Evolutionary conservation across 2,113 vertebrate genomes (phyloP), one percentile per base, ranked within the genome.

Genomic region (Orientallactaga bullata): DNA sequence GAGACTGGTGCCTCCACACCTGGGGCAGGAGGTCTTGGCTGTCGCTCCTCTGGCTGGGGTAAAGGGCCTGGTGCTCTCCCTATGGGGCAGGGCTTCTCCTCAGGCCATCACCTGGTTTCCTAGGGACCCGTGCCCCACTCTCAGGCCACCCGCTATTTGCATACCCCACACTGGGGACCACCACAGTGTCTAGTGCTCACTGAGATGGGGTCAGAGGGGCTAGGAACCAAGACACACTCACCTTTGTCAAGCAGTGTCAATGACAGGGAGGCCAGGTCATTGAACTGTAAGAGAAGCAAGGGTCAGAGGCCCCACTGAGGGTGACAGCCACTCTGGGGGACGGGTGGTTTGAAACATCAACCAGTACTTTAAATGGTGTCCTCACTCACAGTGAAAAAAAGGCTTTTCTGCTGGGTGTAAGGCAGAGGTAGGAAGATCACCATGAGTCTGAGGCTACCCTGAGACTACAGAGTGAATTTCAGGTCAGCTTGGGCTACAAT

Each of bases 221-320:
- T 0, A 17, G 66, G 82, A 30, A 73, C 51, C n/a, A 5, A 0
- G 74, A 10, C 26, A 42, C 8, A 95, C 98, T 60, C 97, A 99
- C 99, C 99, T 99, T 99, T 99, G 93, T 99, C 99, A 89, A 99
- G 98, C 77, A 99, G 98, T 0, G 98, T 97, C 10, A 99, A 99
- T 35, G 99, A 99, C 98, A 99, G 98, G 2, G 99, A 99, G 61
- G 98, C 98, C 61, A 99, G 98, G 95, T 99, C 99, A 47, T 99
- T 99, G 97, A 99, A 99, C 99, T 99, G 98, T 23, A 98, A 98
- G 89, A 94, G 95, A 97, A 97, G 90, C 6, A 11, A 18, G 74
- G 32, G 87, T 95, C 81, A 90, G 95, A 0, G 81, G 63, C 63
- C 26, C 24, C 6, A 60, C 10, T 28, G 81, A 24, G 37, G 26